A percentile compares a stretch with the other conserved stretches of the same genome.
Conservation (phyloP, 2,113 vertebrate genomes). For the Lepus americanus region DNA sequence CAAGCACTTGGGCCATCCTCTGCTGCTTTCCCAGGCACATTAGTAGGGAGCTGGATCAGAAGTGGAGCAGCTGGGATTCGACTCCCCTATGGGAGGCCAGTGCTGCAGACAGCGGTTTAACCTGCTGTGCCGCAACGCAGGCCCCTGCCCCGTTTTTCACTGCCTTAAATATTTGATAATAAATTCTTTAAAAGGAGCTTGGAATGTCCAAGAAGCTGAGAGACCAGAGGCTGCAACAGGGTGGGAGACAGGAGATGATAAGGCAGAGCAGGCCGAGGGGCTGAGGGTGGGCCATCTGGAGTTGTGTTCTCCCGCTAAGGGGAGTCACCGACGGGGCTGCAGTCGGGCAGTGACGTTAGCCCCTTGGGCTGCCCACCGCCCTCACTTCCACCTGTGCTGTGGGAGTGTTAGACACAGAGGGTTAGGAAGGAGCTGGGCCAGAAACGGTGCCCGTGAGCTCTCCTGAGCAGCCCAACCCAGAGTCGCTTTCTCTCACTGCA, state of each 20-base stretch:
- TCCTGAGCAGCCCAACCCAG: not conserved
- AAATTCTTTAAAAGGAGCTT: not conserved
- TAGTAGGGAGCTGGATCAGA: no score
- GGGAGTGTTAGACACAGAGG: not conserved
- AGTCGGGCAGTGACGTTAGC: not conserved
- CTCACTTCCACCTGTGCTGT: not conserved
- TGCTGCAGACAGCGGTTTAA: no score
- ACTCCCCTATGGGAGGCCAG: no score
- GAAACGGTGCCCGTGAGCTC: not conserved
- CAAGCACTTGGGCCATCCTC: no score
- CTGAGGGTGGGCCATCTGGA: not conserved
- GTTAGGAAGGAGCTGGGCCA: not conserved
- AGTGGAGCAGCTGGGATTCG: no score
- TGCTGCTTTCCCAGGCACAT: no score
- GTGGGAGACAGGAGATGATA: not conserved
- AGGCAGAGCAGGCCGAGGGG: not conserved
- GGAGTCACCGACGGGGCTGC: not conserved
- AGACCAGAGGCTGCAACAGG: not conserved
- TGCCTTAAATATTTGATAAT: conserved; percentile 27
- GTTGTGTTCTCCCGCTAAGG: not conserved
- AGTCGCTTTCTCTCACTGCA: not conserved
- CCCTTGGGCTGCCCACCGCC: not conserved
- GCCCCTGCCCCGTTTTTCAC: not conserved
- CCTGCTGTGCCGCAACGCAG: no score
- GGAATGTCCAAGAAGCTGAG: conserved; percentile 28